Conservation (phyloP, 2,797 vertebrate genomes). For the Lacerta viridis region DNA sequence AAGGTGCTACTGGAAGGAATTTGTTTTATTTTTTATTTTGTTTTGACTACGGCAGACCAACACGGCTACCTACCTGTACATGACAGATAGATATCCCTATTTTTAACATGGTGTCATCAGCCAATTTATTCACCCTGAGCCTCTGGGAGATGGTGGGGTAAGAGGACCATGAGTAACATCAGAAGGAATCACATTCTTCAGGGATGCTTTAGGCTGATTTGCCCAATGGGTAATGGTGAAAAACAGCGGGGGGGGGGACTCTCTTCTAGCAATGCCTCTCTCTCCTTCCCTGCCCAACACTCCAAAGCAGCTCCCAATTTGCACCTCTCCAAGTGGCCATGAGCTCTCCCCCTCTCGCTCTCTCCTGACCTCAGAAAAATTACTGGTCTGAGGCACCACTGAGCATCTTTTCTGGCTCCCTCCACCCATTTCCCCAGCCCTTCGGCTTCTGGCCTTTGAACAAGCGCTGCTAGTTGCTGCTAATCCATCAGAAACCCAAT, state of each 20-base stretch:
- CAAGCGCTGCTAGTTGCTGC: not conserved
- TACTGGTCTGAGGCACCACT: not conserved
- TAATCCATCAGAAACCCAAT: conserved; percentile 49
- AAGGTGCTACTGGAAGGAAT: too few relatives aligned
- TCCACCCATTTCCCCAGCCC: not conserved
- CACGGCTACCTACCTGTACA: too few relatives aligned
- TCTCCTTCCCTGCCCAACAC: not conserved
- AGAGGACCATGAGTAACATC: not conserved
- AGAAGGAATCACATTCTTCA: not conserved
- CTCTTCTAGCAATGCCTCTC: not conserved
- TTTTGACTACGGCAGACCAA: too few relatives aligned
- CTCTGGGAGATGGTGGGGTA: not conserved
- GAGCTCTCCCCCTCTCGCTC: too few relatives aligned
- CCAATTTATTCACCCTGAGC: not conserved
- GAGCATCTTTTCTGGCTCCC: not conserved
- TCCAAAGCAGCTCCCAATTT: not conserved
- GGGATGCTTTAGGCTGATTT: too few relatives aligned
- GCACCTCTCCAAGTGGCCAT: too few relatives aligned
- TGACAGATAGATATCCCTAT: too few relatives aligned
- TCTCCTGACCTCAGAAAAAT: accelerated
- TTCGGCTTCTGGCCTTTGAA: not conserved
- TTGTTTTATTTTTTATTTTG: too few relatives aligned
- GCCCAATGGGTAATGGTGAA: too few relatives aligned
- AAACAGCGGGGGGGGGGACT: not conserved
- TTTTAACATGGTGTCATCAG: not conserved